Conservation (phyloP, 2,113 vertebrate genomes). For the Marcusenius ussheri region DNA sequence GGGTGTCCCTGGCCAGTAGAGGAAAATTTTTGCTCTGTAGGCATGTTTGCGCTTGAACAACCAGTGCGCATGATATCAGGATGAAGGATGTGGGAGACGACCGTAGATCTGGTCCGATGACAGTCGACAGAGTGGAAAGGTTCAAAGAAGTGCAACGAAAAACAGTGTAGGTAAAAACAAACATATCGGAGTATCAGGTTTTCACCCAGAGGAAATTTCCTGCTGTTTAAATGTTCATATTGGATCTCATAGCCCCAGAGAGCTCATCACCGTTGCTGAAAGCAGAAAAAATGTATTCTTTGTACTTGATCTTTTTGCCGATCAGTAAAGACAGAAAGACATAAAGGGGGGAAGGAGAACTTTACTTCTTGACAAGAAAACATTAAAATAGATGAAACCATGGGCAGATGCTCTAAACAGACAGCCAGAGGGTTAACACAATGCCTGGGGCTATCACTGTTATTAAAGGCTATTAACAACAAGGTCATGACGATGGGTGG, state of each 20-base stretch:
- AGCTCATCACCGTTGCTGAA: neutral
- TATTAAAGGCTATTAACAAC: neutral
- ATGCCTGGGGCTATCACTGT: neutral
- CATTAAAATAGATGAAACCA: slow-evolving; percentile 6
- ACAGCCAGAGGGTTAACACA: slow-evolving; percentile 7
- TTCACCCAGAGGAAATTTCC: neutral
- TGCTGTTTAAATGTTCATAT: neutral
- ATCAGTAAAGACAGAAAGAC: slow-evolving; percentile 1
- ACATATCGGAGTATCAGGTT: neutral
- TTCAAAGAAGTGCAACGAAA: neutral
- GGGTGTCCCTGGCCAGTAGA: neutral
- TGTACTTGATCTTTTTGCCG: neutral
- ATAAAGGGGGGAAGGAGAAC: neutral
- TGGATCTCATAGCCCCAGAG: neutral
- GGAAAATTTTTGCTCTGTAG: neutral
- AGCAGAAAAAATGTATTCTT: neutral
- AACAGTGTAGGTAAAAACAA: neutral
- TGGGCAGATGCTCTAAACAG: neutral
- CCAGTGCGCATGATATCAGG: neutral
- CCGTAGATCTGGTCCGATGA: neutral
- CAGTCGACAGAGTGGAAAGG: neutral
- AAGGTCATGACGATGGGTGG: neutral
- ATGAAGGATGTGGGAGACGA: neutral
- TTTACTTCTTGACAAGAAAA: neutral
- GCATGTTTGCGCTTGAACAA: neutral